Conservation (phyloP, 2,797 vertebrate species). For the Acrossocheilus wenchowensis region DNA sequence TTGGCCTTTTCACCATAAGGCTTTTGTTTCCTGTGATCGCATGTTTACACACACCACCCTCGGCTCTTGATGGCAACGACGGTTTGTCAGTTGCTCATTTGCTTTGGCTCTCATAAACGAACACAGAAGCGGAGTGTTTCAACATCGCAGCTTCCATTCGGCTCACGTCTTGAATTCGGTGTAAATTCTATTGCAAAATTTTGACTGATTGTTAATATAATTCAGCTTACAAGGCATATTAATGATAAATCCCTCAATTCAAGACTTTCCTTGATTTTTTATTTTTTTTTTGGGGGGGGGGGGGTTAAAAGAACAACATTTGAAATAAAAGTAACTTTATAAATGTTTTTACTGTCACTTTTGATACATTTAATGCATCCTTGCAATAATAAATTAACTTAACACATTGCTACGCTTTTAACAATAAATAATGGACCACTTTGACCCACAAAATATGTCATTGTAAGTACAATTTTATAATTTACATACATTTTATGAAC, state of each 20-base stretch:
- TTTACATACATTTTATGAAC: neutral
- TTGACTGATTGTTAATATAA: neutral
- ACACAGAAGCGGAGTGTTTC: constrained; percentile 23
- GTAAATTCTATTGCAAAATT: neutral
- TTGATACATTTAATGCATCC: neutral
- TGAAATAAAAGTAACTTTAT: neutral
- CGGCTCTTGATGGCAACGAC: constrained; percentile 24
- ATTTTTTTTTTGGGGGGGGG: neutral
- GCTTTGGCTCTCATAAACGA: constrained; percentile 43
- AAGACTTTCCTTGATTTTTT: neutral
- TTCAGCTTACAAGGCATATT: neutral
- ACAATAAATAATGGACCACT: too few species aligned
- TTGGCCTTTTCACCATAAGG: constrained; percentile 44
- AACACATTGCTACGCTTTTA: too few species aligned
- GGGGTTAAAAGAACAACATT: neutral
- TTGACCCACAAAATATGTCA: too few species aligned
- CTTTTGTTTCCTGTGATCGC: constrained; percentile 45
- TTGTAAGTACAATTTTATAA: neutral
- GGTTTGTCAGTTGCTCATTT: constrained; percentile 40
- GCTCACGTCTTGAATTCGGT: neutral
- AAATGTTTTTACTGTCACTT: neutral
- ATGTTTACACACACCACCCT: constrained; percentile 49
- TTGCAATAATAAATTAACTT: too few species aligned
- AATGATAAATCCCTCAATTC: neutral
- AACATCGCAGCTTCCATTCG: neutral